phyloP scores from a whole-genome alignment of 2,797 vertebrate genomes.

The Cossypha dichroa region DNA sequence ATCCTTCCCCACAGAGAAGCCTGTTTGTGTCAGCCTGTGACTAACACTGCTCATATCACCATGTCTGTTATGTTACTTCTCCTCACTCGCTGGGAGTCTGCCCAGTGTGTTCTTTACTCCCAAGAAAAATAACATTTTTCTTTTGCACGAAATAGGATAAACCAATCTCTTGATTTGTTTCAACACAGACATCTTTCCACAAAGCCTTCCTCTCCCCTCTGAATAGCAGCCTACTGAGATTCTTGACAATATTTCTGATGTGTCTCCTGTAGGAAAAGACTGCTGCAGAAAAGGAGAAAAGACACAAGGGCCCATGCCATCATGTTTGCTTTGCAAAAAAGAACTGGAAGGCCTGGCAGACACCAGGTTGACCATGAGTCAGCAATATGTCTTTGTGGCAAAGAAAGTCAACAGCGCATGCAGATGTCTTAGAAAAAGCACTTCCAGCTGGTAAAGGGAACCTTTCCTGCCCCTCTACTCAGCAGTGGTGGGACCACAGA shows the following conservation, averaged over 20 bases:
- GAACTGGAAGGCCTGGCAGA: background rate
- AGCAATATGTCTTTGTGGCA: background rate
- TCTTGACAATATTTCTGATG: background rate
- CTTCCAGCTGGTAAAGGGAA: background rate
- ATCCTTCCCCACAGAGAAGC: background rate
- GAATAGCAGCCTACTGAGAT: background rate
- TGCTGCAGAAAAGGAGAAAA: background rate
- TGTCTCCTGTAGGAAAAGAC: background rate
- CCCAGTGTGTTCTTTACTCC: background rate
- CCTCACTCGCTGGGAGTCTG: background rate
- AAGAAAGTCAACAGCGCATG: background rate
- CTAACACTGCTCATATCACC: background rate
- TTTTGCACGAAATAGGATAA: background rate
- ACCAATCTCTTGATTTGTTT: background rate
- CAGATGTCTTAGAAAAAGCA: background rate
- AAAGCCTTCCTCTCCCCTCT: background rate
- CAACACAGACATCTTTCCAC: background rate
- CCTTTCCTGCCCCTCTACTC: background rate
- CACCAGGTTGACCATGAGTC: fast-evolving
- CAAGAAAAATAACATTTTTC: background rate
- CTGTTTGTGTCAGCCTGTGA: background rate
- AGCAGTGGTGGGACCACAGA: background rate
- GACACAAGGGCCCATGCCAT: background rate
- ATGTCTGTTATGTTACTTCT: background rate
- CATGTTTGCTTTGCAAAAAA: background rate